Evolutionary conservation across 2,888 invertebrate species (phyloP), one percentile per base, ranked within the genome.

Genomic region (Hemithea aestivaria): DNA sequence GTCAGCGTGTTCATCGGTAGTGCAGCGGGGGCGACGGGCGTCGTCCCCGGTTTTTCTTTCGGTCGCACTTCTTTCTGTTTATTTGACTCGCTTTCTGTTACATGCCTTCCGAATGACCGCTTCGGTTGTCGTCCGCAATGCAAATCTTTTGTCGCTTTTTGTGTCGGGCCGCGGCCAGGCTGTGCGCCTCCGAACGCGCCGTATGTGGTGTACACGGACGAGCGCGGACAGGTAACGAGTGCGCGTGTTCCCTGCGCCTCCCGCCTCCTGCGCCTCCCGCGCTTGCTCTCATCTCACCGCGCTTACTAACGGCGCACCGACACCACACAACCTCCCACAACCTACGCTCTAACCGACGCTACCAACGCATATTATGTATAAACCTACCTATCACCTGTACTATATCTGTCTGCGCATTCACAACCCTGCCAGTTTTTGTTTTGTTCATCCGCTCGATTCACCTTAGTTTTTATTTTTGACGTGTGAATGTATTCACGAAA

Each of bases 181-280:
- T 89, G 92, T 90, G 91, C 93, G 90, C 93, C 94, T 82, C 90
- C 92, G 89, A 96, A 96, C 90, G 95, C 95, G 91, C 94, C 94
- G 87, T 95, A 93, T 91, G 95, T 96, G 90, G 93, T 94, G 91
- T 96, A 96, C 93, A 96, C 96, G 90, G 96, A 96, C 91, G 94
- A 94, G 88, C 94, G 94, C 91, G 96, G 95, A 92, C 96, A 96
- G 96, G 96, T 96, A 95, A 90, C 89, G 88, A 55, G 83, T 85
- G 83, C 73, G 16, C 73, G 78, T 72, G 73, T 72, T 73, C 71
- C 50, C 42, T 45, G 37, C 44, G 42, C 39, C 43, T 44, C 27
- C 51, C 34, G 32, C 40, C 36, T 42, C 41, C 42, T 40, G 36
- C 39, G 32, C 31, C 28, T 20, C 10, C 27, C 31, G 20, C 37